Evolutionary conservation across 2,888 invertebrate species (phyloP), one percentile per base, ranked within the genome.

Genomic region (Cephus pygmeus): DNA sequence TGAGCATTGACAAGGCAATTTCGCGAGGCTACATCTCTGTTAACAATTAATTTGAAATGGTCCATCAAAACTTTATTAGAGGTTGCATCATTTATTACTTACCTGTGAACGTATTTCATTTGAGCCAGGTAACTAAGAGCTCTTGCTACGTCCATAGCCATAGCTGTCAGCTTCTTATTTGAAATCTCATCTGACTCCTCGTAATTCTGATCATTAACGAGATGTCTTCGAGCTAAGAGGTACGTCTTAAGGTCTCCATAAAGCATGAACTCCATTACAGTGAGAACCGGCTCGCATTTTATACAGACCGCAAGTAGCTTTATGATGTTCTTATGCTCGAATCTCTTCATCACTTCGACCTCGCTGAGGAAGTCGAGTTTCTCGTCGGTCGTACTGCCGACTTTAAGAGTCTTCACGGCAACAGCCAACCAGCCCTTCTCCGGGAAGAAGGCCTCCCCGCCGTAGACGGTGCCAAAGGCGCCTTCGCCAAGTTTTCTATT

Each of bases 211-310:
- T 94, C 94, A 81, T 94, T 94, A 0, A 97, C 96, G 87, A 98
- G 93, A 91, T 97, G 96, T 71, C 98, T 94, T 82, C 98, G 94
- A 23, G 97, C 97, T 83, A 98, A 91, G 79, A 98, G 93, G 92
- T 95, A 98, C 12, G 96, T 97, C 92, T 98, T 98, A 83, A 98
- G 92, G 90, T 98, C 98, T 34, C 98, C 98, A 89, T 98, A 97
- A 69, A 98, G 92, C 96, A 98, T 97, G 88, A 97, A 97, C 91
- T 98, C 98, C 98, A 98, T 98, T 23, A 98, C 95, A 0, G 97
- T 97, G 88, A 97, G 96, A 73, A 98, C 96, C 0, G 98, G 98
- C 87, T 97, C 97, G 73, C 94, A 95, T 87, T 96, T 95, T 1
- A 97, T 96, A 86, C 97, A 97, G 15, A 98, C 97, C 1, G 96